Percentiles rank a stretch among this genome's conserved stretches.
Evolutionary conservation across 2,113 vertebrate species (phyloP).

Genomic region (Notechis scutatus): DNA sequence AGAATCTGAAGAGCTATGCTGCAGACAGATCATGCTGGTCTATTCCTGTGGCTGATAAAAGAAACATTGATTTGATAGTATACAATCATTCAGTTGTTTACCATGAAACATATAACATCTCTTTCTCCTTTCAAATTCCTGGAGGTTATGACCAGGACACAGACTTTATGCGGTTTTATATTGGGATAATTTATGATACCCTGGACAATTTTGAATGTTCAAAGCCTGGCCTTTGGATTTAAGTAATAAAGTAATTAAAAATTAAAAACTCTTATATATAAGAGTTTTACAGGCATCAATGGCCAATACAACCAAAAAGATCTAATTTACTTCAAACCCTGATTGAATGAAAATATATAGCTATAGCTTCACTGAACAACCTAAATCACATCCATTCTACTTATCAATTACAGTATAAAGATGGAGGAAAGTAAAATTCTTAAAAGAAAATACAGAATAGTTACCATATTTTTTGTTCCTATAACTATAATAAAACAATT

Average conservation of each 20-base stretch:
- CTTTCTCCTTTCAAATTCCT: not conserved
- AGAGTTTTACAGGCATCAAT: not conserved
- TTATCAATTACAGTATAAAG: not conserved
- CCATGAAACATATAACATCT: not conserved
- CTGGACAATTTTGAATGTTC: not conserved
- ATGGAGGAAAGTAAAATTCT: not conserved
- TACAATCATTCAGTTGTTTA: not conserved
- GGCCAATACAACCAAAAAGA: not conserved
- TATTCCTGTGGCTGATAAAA: not conserved
- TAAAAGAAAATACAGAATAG: not conserved
- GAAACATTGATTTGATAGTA: not conserved
- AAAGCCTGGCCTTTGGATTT: not conserved
- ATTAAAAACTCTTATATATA: not conserved
- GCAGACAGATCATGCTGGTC: not conserved
- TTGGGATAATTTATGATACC: not conserved
- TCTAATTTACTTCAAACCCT: not conserved
- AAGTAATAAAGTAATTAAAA: not conserved
- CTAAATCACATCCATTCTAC: not conserved
- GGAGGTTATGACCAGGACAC: not conserved
- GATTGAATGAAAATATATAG: not conserved
- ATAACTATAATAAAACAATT: not conserved
- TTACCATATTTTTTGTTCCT: not conserved
- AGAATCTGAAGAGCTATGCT: not conserved
- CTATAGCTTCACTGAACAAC: not conserved
- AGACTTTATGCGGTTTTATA: not conserved